phyloP scores from a whole-genome alignment of 2,888 invertebrate species.

The Willowsia nigromaculata region DNA sequence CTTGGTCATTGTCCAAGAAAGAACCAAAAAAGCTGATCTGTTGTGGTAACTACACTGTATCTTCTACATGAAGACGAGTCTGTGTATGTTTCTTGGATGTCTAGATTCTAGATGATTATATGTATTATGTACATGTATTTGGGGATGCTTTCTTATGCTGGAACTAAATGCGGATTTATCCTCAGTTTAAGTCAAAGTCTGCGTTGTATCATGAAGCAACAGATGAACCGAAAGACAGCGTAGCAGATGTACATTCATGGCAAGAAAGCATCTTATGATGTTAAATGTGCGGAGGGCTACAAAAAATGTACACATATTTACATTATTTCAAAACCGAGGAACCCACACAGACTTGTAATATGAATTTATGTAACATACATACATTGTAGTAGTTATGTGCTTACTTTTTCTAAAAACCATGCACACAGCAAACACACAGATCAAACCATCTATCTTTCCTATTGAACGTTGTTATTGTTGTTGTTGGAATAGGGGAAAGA shows the following conservation, averaged over 20 bases:
- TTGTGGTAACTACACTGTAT: too few relatives aligned
- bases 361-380: not conserved
- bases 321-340: not conserved
- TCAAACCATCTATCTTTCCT: conserved; percentile 41
- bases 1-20: not conserved
- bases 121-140: too few relatives aligned
- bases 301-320: conserved; percentile 22
- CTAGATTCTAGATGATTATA: too few relatives aligned
- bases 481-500: conserved; percentile 32
- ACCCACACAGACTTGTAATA: not conserved
- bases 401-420: not conserved
- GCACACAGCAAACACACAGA: not conserved
- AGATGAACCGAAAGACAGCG: not conserved
- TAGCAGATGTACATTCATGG: not conserved
- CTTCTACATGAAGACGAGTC: too few relatives aligned
- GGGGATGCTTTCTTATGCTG: not conserved
- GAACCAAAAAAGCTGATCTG: not conserved
- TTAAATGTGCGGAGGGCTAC: not conserved
- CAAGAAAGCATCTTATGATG: not conserved
- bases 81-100: too few relatives aligned
- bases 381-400: not conserved
- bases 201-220: not conserved
- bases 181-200: not conserved
- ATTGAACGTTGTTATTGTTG: conserved; percentile 43
- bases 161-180: too few relatives aligned